Base-by-base conservation (phyloP, 2,113 vertebrate species). In the Colaptes auratus region DNA sequence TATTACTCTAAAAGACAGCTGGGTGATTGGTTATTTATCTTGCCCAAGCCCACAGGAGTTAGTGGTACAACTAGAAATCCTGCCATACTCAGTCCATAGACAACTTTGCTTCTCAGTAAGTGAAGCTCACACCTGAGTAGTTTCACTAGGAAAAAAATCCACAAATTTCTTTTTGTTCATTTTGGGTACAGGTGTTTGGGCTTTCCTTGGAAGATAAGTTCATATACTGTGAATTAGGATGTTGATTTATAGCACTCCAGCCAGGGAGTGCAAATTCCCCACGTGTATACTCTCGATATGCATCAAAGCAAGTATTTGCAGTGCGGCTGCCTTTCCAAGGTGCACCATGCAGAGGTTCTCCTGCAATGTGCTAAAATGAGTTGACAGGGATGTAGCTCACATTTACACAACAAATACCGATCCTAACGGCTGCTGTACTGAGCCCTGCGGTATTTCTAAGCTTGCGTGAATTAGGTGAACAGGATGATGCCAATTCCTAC, bases 211-310 rank as follows among this genome's bases (percentile, higher is more conserved):
- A 87, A 73, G 31, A 44, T 21, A 70, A 83, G 19, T 65, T 52
- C 58, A 25, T 13, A 65, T 18, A 31, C 35, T 58, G 65, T 13
- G 7, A 72, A 53, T 81, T 25, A 84, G 53, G 73, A 61, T 24
- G 53, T 4, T 8, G 19, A 36, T 83, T 80, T 60, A 36, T 60
- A 80, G 35, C 63, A 42, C 39, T 42, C 27, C 82, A 70, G 67
- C 64, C 61, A 50, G 66, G 50, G 18, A 6, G 30, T 36, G 58
- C 50, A 61, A 20, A 76, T 76, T 61, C 76, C 82, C 74, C 70
- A 76, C 1, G 44, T 36, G 66, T 59, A 58, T 31, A 35, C 35
- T 71, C 46, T 56, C 0, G 0, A n/a, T 36, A 13, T 0, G 2
- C n/a, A 90, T 48, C 69, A 58, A 44, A 67, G 48, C 86, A 60